Base-by-base conservation (phyloP, 2,113 vertebrate species). In the Promerops cafer region DNA sequence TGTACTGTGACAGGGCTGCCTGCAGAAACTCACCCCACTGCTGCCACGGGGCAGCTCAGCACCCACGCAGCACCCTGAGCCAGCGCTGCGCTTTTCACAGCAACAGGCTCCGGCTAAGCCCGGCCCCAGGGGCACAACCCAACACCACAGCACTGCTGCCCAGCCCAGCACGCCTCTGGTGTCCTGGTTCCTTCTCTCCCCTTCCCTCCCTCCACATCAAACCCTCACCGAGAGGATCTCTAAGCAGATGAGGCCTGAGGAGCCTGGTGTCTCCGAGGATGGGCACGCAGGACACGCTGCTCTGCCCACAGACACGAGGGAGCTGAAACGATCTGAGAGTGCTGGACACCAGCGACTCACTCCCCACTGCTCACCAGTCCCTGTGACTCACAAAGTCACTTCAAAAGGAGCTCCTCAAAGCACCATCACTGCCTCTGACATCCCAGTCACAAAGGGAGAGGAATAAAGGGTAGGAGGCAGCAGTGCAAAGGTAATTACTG, bases 341-440 rank as follows among this genome's bases (percentile, higher is more conserved):
- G 42, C 40, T 0, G 2, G 40, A 76, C 5, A 11, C 54, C 4
- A 3, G 56, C 6, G 15, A 6, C 70, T 77, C 22, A 2, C 45
- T 90, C 86, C 82, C 70, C 42, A 39, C 39, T 1, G 7, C 94
- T 88, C n/a, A 0, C 50, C 79, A 80, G 45, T 30, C 54, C 54
- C 57, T 56, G 49, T 81, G 91, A 93, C 85, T 94, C 90, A 94
- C 59, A 74, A 85, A 95, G 68, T 64, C 85, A 81, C 94, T 93
- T 93, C 92, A 93, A 95, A 95, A 93, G 83, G 33, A 91, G 76
- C 52, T 92, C 80, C 90, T 94, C 87, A 96, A 95, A 95, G 85
- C 20, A 2, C 40, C 5, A 4, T 31, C 6, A 2, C 66, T 88
- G 83, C 66, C 70, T 90, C 56, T 10, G 17, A 92, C 83, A 92